A percentile compares a stretch with the other conserved stretches of the same genome.
phyloP scores from a whole-genome alignment of 2,888 invertebrate species.

The Minunthozetes semirufus region DNA sequence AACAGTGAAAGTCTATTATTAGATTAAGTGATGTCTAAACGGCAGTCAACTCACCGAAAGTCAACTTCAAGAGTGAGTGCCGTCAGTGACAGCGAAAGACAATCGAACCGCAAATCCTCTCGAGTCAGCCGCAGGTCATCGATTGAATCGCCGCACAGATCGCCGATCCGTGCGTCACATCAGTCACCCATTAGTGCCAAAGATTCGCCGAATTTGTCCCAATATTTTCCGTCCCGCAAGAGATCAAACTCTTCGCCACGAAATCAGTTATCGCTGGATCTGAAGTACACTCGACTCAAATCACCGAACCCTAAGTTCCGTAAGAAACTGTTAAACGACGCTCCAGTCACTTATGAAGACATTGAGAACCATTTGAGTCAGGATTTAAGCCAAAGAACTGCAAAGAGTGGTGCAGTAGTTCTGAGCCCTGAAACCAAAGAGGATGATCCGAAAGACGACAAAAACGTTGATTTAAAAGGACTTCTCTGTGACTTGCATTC shows the following conservation, averaged over 20 bases:
- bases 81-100: neutral
- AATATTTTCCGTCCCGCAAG: neutral
- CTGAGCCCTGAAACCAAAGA: too few relatives aligned
- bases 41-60: neutral
- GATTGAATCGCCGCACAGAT: neutral
- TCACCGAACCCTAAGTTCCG: neutral
- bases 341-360: neutral
- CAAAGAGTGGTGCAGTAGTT: too few relatives aligned
- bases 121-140: neutral
- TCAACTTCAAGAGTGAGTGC: neutral
- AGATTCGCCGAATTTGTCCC: neutral
- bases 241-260: neutral
- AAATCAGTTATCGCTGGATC: neutral
- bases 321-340: neutral
- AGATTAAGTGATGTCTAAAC: neutral
- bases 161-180: neutral
- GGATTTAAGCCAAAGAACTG: neutral
- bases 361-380: neutral
- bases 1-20: too few relatives aligned
- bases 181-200: neutral
- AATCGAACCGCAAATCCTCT: neutral
- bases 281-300: neutral
- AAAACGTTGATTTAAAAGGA: neutral
- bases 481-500: neutral
- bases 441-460: too few relatives aligned